These are phyloP conservation scores for Procambarus clarkii DNA, from an alignment of 1,140 invertebrate species.

Conservation along the genomic window DNA sequence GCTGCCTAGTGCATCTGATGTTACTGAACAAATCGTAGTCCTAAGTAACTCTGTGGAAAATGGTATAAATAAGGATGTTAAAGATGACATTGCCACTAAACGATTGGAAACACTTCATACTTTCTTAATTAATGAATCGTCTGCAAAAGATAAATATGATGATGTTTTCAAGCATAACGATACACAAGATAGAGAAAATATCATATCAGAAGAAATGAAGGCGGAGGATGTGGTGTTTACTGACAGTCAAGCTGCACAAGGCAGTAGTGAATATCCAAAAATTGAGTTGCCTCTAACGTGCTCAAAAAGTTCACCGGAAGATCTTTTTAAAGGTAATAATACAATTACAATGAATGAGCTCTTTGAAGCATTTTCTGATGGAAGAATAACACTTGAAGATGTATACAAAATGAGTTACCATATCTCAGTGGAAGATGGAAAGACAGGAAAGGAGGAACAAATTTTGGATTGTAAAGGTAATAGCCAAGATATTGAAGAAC, in stretches of 20 bases:
- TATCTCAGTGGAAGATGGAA: background rate
- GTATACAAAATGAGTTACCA: background rate
- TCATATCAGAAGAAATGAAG: background rate
- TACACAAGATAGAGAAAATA: background rate
- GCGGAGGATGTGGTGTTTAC: background rate
- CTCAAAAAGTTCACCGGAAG: background rate
- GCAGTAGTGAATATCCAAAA: background rate
- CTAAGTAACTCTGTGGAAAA: background rate
- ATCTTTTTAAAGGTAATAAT: background rate
- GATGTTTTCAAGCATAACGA: background rate
- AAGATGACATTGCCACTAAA: background rate
- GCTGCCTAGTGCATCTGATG: background rate
- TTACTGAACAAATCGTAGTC: background rate
- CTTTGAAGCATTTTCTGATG: constrained; percentile 21
- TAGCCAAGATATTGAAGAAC: background rate
- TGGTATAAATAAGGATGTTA: background rate
- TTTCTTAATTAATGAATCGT: background rate
- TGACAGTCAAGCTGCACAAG: background rate
- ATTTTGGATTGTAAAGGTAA: background rate
- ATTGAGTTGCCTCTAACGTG: background rate
- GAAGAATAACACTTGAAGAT: constrained; percentile 21
- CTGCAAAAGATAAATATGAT: background rate
- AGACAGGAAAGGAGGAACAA: background rate
- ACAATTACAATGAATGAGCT: constrained; percentile 7
- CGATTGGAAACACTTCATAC: background rate